A percentile compares a stretch with the other conserved stretches of the same genome.
Conservation (phyloP, 2,888 invertebrate species). For the Penaeus monodon region DNA sequence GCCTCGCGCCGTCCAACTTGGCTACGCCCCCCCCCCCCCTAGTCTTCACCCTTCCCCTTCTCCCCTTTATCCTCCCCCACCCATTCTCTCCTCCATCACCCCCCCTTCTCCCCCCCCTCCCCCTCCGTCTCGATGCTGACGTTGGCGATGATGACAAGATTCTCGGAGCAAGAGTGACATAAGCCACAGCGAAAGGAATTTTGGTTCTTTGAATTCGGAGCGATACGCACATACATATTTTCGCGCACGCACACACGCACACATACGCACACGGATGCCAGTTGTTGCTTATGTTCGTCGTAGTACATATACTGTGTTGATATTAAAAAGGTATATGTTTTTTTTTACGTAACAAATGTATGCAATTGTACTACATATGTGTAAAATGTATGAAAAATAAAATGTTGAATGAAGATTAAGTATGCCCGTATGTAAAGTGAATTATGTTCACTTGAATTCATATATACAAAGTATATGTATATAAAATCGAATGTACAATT, state of each 20-base stretch:
- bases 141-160: neutral
- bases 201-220: conserved; percentile 3
- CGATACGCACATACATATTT: neutral
- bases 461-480: no score
- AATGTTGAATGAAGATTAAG: no score
- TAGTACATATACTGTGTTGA: no score
- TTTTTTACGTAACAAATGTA: no score
- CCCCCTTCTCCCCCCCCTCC: neutral
- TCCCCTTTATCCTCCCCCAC: neutral
- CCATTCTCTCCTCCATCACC: neutral
- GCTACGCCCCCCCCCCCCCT: neutral
- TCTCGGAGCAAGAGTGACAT: neutral
- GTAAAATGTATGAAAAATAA: no score
- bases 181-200: conserved; percentile 15
- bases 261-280: no score
- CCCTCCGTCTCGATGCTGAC: conserved; percentile 1
- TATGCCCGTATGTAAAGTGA: no score
- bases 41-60: neutral
- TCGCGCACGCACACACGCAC: neutral
- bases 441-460: no score
- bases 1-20: neutral
- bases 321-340: no score
- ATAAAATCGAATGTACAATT: no score
- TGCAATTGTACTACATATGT: neutral
- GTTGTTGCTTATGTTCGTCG: no score